Conservation (phyloP, 1,140 invertebrate species). For the Pristionchus pacificus region DNA sequence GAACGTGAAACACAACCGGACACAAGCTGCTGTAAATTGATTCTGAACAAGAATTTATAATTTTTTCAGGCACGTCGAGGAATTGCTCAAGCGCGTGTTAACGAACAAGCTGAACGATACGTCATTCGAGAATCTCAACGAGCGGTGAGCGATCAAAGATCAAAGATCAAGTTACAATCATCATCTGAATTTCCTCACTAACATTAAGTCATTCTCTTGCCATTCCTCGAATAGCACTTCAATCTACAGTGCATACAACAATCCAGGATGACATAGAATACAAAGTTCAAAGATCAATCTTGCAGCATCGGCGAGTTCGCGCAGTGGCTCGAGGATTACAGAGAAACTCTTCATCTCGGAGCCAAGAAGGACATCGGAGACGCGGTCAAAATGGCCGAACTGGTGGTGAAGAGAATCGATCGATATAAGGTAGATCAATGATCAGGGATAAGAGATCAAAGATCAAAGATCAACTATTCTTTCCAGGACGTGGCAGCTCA, state of each 20-base stretch:
- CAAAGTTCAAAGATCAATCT: too few species aligned
- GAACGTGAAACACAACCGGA: too few species aligned
- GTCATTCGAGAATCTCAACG: constrained; percentile 40
- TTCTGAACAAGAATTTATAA: too few species aligned
- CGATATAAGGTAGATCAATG: constrained; percentile 12
- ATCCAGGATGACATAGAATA: too few species aligned
- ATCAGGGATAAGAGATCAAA: background rate
- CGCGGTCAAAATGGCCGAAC: constrained; percentile 37
- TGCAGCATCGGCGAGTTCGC: constrained; percentile 30
- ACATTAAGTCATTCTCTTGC: too few species aligned
- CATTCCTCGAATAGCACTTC: too few species aligned
- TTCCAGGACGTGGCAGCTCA: constrained; percentile 34
- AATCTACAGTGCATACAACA: too few species aligned
- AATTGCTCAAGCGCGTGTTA: constrained; percentile 43
- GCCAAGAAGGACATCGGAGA: constrained; percentile 30
- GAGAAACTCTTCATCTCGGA: constrained; percentile 25
- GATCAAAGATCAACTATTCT: background rate
- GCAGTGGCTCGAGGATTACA: constrained; percentile 42
- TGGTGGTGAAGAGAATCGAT: constrained; percentile 34
- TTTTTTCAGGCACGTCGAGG: constrained; percentile 39
- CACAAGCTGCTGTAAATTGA: too few species aligned
- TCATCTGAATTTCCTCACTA: too few species aligned
- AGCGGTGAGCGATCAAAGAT: background rate
- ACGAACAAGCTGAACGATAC: constrained; percentile 53
- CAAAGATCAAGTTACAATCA: too few species aligned